Conservation (phyloP, 2,797 vertebrate genomes). For the Gymnothorax reevesii region DNA sequence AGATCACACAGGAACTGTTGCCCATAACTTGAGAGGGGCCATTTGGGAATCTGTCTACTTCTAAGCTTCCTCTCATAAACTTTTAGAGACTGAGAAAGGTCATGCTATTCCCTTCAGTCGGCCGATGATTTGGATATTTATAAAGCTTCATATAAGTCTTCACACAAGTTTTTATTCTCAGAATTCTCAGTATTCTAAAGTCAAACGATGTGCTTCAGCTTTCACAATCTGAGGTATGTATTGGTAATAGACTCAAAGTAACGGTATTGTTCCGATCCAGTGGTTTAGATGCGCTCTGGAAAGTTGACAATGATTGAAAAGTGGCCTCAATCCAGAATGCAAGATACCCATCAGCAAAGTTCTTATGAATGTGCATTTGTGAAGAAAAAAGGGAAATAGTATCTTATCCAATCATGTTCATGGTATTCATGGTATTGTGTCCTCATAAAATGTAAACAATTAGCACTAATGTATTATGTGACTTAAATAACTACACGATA, state of each 20-base stretch:
- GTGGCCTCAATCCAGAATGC: not conserved
- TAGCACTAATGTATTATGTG: not conserved
- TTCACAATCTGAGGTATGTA: not conserved
- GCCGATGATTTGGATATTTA: not conserved
- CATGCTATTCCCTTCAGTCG: not conserved
- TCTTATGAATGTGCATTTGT: not conserved
- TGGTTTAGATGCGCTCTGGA: not conserved
- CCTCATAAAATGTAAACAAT: not conserved
- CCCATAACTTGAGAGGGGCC: not conserved
- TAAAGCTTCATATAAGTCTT: not conserved
- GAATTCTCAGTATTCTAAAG: not conserved
- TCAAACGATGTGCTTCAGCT: not conserved
- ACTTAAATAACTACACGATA: not conserved
- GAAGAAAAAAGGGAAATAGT: not conserved
- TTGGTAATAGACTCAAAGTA: not conserved
- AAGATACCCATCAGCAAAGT: not conserved
- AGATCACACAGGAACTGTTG: constrained; percentile 10
- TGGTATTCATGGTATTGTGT: not conserved
- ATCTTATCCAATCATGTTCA: not conserved
- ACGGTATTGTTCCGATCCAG: not conserved
- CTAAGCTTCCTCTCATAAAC: not conserved
- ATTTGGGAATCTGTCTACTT: not conserved
- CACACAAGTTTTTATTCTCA: not conserved
- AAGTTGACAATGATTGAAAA: not conserved
- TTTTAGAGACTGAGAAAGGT: not conserved